Percentiles rank a stretch among this genome's conserved stretches.
Conservation (phyloP, 1,140 invertebrate species). For the Prorops nasuta region DNA sequence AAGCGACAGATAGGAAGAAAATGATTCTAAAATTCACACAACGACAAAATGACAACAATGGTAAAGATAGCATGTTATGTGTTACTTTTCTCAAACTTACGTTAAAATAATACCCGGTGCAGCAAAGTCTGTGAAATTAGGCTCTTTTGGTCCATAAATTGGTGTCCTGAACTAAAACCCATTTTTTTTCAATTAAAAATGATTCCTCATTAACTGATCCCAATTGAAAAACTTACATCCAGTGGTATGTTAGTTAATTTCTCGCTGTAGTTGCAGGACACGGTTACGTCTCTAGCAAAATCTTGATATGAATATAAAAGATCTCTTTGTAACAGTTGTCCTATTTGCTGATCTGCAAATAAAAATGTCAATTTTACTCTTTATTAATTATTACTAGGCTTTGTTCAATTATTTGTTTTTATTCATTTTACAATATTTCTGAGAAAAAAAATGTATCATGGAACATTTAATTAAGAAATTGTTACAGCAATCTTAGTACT, state of each 20-base stretch:
- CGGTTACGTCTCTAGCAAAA: slow-evolving; percentile 67
- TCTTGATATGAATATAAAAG: slow-evolving; percentile 72
- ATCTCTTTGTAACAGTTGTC: slow-evolving; percentile 74
- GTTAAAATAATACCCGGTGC: slow-evolving; percentile 90
- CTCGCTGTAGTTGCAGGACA: slow-evolving; percentile 69
- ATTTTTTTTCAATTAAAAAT: slow-evolving; percentile 2
- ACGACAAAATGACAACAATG: too few relatives aligned
- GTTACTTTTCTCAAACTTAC: slow-evolving; percentile 57
- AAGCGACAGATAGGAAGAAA: slow-evolving; percentile 89
- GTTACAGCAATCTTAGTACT: too few relatives aligned
- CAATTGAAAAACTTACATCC: slow-evolving; percentile 49
- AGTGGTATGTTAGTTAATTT: slow-evolving; percentile 72
- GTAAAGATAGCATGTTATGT: slow-evolving; percentile 2
- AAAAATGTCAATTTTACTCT: too few relatives aligned
- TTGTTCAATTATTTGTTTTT: too few relatives aligned
- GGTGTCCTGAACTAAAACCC: slow-evolving; percentile 70
- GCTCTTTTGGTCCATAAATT: slow-evolving; percentile 79
- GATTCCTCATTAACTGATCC: not conserved
- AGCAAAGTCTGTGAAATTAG: slow-evolving; percentile 92
- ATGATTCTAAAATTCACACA: slow-evolving; percentile 71
- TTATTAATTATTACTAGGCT: too few relatives aligned
- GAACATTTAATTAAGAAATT: too few relatives aligned
- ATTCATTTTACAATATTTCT: too few relatives aligned
- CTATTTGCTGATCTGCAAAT: slow-evolving; percentile 85
- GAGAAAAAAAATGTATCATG: too few relatives aligned